Conservation (phyloP, 2,888 invertebrate genomes). For the Ganaspis brasiliensis region DNA sequence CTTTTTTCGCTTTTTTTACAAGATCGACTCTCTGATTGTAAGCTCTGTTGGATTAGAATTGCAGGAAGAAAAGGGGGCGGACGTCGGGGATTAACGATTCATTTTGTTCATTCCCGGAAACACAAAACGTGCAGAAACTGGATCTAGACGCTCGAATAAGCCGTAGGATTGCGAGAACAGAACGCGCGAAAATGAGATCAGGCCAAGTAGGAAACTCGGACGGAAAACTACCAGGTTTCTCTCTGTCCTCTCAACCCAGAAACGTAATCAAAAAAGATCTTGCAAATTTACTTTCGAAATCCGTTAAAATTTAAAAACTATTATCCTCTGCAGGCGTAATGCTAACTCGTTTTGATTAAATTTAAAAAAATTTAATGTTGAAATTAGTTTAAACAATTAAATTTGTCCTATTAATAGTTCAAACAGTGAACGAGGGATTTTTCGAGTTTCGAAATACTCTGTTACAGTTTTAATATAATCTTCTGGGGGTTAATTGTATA, state of each 20-base stretch:
- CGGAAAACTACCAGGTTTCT: conserved; percentile 53
- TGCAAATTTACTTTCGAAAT: conserved; percentile 6
- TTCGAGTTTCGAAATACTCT: no score
- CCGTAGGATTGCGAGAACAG: conserved; percentile 54
- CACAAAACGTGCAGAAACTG: conserved; percentile 51
- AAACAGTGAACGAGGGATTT: no score
- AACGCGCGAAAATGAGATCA: conserved; percentile 64
- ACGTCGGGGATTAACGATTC: conserved; percentile 36
- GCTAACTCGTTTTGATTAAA: no score
- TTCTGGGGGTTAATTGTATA: no score
- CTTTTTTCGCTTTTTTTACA: conserved; percentile 16
- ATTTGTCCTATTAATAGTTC: no score
- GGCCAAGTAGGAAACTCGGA: conserved; percentile 64
- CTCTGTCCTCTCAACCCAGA: conserved; percentile 33
- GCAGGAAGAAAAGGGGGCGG: conserved; percentile 31
- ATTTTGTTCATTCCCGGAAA: conserved; percentile 39
- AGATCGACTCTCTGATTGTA: conserved; percentile 38
- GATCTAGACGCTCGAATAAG: conserved; percentile 59
- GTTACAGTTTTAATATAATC: no score
- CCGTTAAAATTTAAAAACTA: conserved; percentile 9
- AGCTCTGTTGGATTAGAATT: conserved; percentile 35
- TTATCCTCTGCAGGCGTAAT: background rate
- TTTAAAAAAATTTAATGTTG: no score
- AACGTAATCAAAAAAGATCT: conserved; percentile 35
- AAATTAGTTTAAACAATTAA: no score